These are phyloP conservation scores for Stenotaenia linearis DNA, from an alignment of 2,888 invertebrate genomes.

Conservation along the genomic window DNA sequence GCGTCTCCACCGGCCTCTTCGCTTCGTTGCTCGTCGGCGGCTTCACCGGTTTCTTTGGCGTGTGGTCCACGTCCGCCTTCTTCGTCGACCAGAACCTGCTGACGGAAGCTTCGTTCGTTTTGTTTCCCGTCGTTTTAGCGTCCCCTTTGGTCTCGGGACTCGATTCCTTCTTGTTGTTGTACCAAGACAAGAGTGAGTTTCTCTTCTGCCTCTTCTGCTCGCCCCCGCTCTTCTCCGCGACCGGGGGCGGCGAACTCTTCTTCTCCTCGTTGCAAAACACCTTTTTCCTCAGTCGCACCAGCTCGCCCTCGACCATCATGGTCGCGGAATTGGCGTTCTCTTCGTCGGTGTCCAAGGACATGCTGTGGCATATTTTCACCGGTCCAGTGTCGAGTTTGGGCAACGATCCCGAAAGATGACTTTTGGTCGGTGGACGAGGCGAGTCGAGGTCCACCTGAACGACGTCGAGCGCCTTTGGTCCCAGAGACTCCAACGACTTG, in stretches of 20 bases:
- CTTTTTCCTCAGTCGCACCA: conserved; percentile 31
- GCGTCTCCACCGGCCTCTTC: not conserved
- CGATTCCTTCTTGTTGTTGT: conserved; percentile 1
- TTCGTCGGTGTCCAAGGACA: not conserved
- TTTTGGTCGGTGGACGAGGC: not conserved
- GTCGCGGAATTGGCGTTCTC: conserved; percentile 2
- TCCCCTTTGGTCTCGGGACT: not conserved
- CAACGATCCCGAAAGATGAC: conserved; percentile 17
- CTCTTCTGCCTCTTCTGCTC: not conserved
- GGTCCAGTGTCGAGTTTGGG: conserved; percentile 6
- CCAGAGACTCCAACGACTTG: conserved; percentile 27
- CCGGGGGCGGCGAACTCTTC: not conserved
- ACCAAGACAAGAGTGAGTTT: conserved; percentile 14
- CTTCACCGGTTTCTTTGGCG: not conserved
- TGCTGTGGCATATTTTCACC: not conserved
- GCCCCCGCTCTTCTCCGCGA: not conserved
- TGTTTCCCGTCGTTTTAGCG: not conserved
- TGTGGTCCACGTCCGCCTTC: not conserved
- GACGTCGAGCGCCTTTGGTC: conserved; percentile 21
- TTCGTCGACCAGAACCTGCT: conserved; percentile 2
- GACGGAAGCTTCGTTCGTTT: not conserved
- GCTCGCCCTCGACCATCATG: conserved; percentile 24
- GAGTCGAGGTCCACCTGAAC: not conserved
- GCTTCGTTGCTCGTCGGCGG: not conserved
- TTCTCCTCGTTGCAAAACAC: not conserved